These are phyloP conservation scores for Halcyon badia DNA, from an alignment of 2,797 vertebrate genomes.

Conservation along the genomic window DNA sequence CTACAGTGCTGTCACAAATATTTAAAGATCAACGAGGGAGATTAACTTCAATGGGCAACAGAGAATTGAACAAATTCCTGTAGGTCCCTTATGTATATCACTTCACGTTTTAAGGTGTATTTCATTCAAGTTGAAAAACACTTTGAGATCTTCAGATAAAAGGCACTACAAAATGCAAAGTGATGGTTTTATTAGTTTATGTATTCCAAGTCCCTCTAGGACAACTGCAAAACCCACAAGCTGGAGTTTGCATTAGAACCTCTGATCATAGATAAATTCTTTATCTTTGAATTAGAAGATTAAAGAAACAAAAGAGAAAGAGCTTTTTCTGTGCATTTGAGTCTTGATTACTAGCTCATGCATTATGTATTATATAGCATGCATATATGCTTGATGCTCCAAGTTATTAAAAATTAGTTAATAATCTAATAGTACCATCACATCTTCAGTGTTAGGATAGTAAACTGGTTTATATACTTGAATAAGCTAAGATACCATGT, in stretches of 20 bases:
- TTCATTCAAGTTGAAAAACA: neutral
- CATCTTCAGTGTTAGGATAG: neutral
- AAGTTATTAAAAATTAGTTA: neutral
- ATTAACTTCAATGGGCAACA: neutral
- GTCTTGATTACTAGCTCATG: neutral
- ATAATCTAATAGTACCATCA: neutral
- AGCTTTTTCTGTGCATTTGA: neutral
- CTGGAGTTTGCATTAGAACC: neutral
- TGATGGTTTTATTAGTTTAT: constrained; percentile 4
- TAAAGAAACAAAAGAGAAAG: neutral
- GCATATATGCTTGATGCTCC: neutral
- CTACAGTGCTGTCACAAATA: neutral
- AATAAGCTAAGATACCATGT: neutral
- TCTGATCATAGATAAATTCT: neutral
- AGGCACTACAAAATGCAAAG: constrained; percentile 7
- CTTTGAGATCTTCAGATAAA: constrained; percentile 31
- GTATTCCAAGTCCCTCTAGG: neutral
- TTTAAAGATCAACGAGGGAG: neutral
- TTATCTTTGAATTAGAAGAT: neutral
- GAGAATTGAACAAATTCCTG: neutral
- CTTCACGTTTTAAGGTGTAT: neutral
- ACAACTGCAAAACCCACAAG: neutral
- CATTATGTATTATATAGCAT: neutral
- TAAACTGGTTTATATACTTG: neutral
- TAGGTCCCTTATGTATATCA: neutral